These are phyloP conservation scores for Aspidiotus rigidus DNA, from an alignment of 2,888 invertebrate species.

Conservation along the genomic window DNA sequence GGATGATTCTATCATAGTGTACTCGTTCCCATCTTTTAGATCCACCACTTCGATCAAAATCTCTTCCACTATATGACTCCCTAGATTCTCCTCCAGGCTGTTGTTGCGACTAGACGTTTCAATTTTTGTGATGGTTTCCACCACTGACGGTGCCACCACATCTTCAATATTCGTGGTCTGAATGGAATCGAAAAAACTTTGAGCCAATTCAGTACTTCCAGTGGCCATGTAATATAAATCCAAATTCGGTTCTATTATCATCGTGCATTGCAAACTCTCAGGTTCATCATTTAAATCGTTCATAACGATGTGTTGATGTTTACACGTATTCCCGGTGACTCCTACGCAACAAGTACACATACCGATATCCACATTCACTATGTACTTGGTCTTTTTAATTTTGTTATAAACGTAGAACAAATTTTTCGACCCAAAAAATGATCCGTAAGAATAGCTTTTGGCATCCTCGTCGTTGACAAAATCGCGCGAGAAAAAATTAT, in stretches of 20 bases:
- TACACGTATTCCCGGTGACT: conserved; percentile 13
- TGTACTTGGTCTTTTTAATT: conserved; percentile 19
- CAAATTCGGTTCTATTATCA: conserved; percentile 2
- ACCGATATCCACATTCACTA: conserved; percentile 18
- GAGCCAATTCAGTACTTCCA: conserved; percentile 6
- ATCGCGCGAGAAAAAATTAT: neutral
- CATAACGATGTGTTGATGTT: conserved; percentile 15
- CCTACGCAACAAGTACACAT: conserved; percentile 25
- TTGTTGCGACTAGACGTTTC: neutral
- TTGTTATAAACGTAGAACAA: conserved; percentile 18
- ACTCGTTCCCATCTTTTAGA: neutral
- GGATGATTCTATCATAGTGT: neutral
- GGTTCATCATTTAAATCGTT: conserved; percentile 11
- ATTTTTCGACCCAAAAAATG: conserved; percentile 9
- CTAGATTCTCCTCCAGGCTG: conserved; percentile 7
- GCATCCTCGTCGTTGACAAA: neutral
- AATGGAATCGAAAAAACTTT: conserved; percentile 9
- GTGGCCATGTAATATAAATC: conserved; percentile 11
- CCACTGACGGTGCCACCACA: neutral
- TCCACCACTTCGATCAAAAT: conserved; percentile 13
- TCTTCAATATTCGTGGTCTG: neutral
- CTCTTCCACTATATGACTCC: neutral
- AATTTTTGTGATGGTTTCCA: conserved; percentile 4
- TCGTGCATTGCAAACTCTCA: neutral
- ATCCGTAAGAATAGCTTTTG: conserved; percentile 1